phyloP scores from a whole-genome alignment of 2,797 vertebrate species.

The Nyctalus aviator region DNA sequence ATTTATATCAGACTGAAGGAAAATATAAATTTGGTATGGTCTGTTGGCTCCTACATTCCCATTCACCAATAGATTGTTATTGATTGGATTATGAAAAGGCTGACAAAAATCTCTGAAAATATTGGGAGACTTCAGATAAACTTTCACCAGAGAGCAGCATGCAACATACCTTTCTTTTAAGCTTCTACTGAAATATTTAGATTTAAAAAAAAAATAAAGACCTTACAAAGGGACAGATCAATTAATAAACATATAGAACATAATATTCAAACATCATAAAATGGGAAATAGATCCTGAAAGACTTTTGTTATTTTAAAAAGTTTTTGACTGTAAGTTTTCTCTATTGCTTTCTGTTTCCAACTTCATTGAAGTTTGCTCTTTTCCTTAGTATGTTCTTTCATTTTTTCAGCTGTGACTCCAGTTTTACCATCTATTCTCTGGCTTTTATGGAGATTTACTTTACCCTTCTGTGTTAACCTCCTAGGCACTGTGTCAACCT shows the following conservation, averaged over 20 bases:
- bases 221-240: constrained; percentile 12
- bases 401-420: constrained; percentile 62
- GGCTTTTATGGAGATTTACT: constrained; percentile 77
- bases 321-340: background rate
- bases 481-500: constrained; percentile 61
- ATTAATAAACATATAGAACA: constrained; percentile 57
- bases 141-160: background rate
- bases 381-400: background rate
- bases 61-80: background rate
- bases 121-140: background rate
- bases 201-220: background rate
- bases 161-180: background rate
- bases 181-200: constrained; percentile 42
- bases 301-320: background rate
- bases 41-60: background rate
- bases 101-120: constrained; percentile 27
- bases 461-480: constrained; percentile 80
- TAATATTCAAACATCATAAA: constrained; percentile 69
- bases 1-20: background rate
- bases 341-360: background rate
- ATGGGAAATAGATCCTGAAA: background rate
- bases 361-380: background rate
- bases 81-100: constrained; percentile 43
- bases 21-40: constrained; percentile 45
- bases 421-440: constrained; percentile 53